A percentile compares a stretch with the other conserved stretches of the same genome.
Conservation (phyloP, 2,113 vertebrate genomes). For the Menidia beryllina region DNA sequence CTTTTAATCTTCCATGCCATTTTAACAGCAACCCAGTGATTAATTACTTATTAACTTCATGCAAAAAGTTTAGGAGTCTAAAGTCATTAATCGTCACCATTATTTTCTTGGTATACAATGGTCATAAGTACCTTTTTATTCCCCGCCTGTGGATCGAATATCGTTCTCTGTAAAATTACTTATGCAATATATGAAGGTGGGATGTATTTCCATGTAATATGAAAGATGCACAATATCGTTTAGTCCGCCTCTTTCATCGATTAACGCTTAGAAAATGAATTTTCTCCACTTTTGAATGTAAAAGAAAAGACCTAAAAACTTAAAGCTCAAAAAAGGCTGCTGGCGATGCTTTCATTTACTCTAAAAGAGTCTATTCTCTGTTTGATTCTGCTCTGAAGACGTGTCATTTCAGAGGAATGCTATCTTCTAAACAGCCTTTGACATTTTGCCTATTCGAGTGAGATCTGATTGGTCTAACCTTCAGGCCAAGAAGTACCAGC, state of each 20-base stretch:
- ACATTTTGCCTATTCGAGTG: neutral
- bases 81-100: neutral
- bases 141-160: too few relatives aligned
- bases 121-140: neutral
- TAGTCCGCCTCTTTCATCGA: neutral
- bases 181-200: neutral
- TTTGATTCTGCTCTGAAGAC: neutral
- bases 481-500: neutral
- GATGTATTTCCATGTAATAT: too few relatives aligned
- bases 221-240: neutral
- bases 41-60: neutral
- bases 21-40: neutral
- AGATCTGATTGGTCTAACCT: neutral
- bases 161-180: neutral
- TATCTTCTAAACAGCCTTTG: neutral
- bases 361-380: too few relatives aligned
- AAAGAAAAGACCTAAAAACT: too few relatives aligned
- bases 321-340: too few relatives aligned
- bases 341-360: too few relatives aligned
- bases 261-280: neutral
- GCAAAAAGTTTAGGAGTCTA: neutral
- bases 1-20: neutral
- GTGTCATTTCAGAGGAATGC: constrained; percentile 13
- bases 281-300: neutral
- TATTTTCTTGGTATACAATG: neutral